A percentile compares a stretch with the other conserved stretches of the same genome.
phyloP scores from a whole-genome alignment of 2,797 vertebrate genomes.

The Phalanger gymnotis region DNA sequence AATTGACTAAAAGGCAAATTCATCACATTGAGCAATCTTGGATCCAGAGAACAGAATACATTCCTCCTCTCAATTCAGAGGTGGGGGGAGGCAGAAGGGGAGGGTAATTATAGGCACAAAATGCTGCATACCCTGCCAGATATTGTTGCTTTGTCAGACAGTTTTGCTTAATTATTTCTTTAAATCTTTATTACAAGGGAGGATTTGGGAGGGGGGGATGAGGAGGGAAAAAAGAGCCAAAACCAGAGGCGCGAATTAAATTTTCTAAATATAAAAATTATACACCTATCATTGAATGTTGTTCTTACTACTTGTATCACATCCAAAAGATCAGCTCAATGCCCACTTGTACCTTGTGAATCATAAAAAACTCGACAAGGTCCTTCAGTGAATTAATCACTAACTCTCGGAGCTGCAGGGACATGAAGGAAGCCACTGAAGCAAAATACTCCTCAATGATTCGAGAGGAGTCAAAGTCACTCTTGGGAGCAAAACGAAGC shows the following conservation, averaged over 20 bases:
- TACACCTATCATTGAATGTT: background rate
- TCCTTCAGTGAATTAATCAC: constrained; percentile 91
- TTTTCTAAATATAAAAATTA: background rate
- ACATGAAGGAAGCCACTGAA: constrained; percentile 91
- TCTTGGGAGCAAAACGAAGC: constrained; percentile 86
- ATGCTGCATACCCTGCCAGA: background rate
- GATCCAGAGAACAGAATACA: background rate
- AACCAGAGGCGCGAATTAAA: background rate
- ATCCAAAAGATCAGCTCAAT: background rate
- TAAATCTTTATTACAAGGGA: background rate
- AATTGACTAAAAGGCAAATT: background rate
- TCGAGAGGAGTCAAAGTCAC: constrained; percentile 77
- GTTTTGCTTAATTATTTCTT: background rate
- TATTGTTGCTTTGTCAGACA: background rate
- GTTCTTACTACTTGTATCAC: background rate
- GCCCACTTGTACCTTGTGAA: constrained; percentile 87
- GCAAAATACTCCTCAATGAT: constrained; percentile 88
- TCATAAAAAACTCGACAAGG: constrained; percentile 89
- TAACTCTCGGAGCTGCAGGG: constrained; percentile 90
- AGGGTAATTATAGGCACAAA: background rate
- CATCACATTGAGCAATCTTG: background rate
- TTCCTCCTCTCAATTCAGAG: background rate
- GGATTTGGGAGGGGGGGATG: background rate
- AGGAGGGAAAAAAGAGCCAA: background rate
- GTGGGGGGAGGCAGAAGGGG: background rate